phyloP scores from a whole-genome alignment of 2,888 invertebrate species.

The Eudemis profundana region DNA sequence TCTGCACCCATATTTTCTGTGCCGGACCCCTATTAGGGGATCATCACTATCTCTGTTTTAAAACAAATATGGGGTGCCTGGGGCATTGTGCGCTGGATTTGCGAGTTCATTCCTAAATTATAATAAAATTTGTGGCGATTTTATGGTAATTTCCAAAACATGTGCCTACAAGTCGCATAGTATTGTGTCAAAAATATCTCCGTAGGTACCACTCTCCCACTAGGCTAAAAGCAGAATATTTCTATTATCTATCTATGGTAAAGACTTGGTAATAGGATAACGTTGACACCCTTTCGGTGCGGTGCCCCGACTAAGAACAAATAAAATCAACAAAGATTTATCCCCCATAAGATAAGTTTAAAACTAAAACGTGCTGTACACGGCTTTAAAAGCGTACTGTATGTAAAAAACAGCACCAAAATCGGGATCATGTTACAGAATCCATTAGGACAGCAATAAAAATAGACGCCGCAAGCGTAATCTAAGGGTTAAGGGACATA shows the following conservation, averaged over 20 bases:
- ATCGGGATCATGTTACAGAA: conserved; percentile 81
- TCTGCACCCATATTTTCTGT: conserved; percentile 45
- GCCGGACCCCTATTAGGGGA: conserved; percentile 69
- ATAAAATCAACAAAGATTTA: conserved; percentile 58
- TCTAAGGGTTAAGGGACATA: no score
- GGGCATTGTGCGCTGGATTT: conserved; percentile 52
- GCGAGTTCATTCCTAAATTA: conserved; percentile 50
- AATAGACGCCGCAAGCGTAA: conserved; percentile 75
- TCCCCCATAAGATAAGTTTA: conserved; percentile 59
- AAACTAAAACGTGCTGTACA: conserved; percentile 63
- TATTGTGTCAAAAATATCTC: no score
- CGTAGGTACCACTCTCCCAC: no score
- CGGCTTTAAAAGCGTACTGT: conserved; percentile 61
- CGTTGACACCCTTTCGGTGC: no score
- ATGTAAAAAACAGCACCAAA: conserved; percentile 73
- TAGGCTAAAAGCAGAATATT: no score
- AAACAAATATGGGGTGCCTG: conserved; percentile 69
- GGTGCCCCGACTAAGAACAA: conserved; percentile 28
- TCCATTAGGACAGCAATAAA: conserved; percentile 82
- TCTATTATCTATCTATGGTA: no score
- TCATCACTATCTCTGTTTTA: conserved; percentile 70
- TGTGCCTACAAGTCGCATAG: no score
- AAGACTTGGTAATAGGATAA: no score
- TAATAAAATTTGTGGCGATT: conserved; percentile 22
- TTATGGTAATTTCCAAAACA: conserved; percentile 1